Base-by-base conservation (phyloP, 2,888 invertebrate species). In the Platycheirus albimanus region DNA sequence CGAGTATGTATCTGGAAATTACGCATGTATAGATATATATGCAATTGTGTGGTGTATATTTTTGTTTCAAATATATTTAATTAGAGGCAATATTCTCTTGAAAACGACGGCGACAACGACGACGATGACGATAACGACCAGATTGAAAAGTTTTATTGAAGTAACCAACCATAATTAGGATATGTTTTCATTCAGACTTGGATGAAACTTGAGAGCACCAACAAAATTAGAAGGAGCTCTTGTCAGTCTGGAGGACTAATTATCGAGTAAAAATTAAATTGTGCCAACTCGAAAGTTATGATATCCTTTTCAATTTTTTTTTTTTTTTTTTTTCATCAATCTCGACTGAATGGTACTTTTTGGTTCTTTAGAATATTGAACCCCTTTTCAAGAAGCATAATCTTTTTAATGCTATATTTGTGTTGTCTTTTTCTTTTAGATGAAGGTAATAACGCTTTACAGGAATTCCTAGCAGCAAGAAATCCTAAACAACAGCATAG, bases 401-500 rank as follows among this genome's bases (percentile, higher is more conserved):
- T 17, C 36, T 20, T 4, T 0, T 8, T 1, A n/a, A 54, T 17
- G 1, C 8, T 5, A 4, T 30, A 1, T 6, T 24, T 36, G 10
- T 33, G 1, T 43, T 28, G 15, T 52, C 38, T 15, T 45, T 1
- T n/a, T 72, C 83, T 88, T 90, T 58, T 90, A 97, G 97, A 97
- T 92, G 98, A 98, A 93, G 97, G 98, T 87, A 99, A 98, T 93
- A 97, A 97, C 91, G 97, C 96, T 85, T 93, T 99, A 90, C 97
- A 98, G 93, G 97, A 98, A 93, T 98, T 99, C 92, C 94, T 99
- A 88, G 94, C 95, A 84, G 96, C 98, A 77, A 94, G 98, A 90
- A 99, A 99, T 93, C 98, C 98, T 77, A 96, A 97, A 89, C 98
- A 98, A 91, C 98, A 99, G 92, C 98, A 99, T 92, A 98, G 98